A percentile compares a stretch with the other conserved stretches of the same genome.
Evolutionary conservation across 2,797 vertebrate species (phyloP).

Genomic region (Rhinoraja longicauda): DNA sequence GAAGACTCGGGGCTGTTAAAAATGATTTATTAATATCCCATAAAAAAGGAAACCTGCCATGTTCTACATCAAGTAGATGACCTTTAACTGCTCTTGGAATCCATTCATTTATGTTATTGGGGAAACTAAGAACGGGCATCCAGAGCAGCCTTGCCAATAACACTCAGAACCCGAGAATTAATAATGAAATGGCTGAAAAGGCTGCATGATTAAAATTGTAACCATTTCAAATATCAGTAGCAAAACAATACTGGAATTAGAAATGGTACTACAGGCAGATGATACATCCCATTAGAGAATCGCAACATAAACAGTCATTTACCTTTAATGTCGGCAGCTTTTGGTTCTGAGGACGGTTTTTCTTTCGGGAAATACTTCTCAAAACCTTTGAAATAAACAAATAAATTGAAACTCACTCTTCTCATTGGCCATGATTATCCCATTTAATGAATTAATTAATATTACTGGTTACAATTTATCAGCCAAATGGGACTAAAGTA

Average conservation of each 20-base stretch:
- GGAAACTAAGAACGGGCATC: not conserved
- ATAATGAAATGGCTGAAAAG: not conserved
- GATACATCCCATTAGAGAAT: not conserved
- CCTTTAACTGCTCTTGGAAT: not conserved
- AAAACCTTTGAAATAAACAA: slow-evolving; percentile 51
- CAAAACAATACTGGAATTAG: slow-evolving; percentile 19
- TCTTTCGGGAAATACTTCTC: slow-evolving; percentile 62
- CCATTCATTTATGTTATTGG: not conserved
- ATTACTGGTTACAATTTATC: not conserved
- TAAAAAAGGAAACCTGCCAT: not conserved
- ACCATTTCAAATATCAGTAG: not conserved
- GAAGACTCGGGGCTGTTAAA: not conserved
- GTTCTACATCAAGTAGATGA: not conserved
- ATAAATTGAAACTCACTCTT: not conserved
- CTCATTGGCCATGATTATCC: not conserved
- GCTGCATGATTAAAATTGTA: not conserved
- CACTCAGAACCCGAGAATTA: not conserved
- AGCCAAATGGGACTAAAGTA: not conserved
- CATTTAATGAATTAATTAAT: not conserved
- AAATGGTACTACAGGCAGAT: not conserved
- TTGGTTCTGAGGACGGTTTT: slow-evolving; percentile 44
- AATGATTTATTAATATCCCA: not conserved
- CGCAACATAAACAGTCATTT: not conserved
- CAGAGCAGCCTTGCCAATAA: not conserved
- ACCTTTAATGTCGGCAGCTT: slow-evolving; percentile 46